Conservation (phyloP, 2,797 vertebrate genomes). For the Tenualosa ilisha region DNA sequence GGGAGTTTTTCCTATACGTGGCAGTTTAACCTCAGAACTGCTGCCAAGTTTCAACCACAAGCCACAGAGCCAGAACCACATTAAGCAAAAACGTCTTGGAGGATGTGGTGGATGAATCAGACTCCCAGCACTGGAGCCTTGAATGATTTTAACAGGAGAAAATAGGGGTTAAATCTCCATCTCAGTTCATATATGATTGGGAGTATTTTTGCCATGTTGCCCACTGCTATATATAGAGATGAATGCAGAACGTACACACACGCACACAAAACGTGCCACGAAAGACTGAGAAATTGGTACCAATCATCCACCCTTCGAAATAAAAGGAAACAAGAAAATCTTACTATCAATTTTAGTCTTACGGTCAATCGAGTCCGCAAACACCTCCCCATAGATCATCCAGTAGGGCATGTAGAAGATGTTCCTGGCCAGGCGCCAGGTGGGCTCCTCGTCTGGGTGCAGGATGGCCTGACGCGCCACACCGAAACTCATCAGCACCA, state of each 20-base stretch:
- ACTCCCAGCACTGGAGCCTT: not conserved
- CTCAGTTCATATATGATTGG: not conserved
- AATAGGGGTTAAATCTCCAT: not conserved
- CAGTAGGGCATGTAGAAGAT: slow-evolving; percentile 99
- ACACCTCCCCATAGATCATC: slow-evolving; percentile 99
- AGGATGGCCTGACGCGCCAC: slow-evolving; percentile 97
- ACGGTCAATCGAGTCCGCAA: slow-evolving; percentile 99
- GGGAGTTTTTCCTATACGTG: not conserved
- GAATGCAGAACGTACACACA: not conserved
- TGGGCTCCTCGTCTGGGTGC: slow-evolving; percentile 96
- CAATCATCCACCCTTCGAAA: slow-evolving; percentile 91
- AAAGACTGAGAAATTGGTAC: slow-evolving; percentile 59
- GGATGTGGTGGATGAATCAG: not conserved
- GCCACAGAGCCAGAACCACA: not conserved
- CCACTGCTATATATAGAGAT: slow-evolving; percentile 27
- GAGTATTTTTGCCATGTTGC: slow-evolving; percentile 15
- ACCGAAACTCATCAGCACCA: slow-evolving; percentile 98
- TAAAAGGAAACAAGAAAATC: slow-evolving; percentile 92
- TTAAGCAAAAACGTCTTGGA: not conserved
- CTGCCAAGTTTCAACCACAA: slow-evolving; percentile 5
- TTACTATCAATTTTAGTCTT: slow-evolving; percentile 99
- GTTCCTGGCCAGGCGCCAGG: slow-evolving; percentile 95
- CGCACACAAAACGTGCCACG: not conserved
- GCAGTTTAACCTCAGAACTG: slow-evolving; percentile 9
- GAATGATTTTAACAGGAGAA: not conserved